phyloP scores from a whole-genome alignment of 2,113 vertebrate genomes.

The Nanorana parkeri region DNA sequence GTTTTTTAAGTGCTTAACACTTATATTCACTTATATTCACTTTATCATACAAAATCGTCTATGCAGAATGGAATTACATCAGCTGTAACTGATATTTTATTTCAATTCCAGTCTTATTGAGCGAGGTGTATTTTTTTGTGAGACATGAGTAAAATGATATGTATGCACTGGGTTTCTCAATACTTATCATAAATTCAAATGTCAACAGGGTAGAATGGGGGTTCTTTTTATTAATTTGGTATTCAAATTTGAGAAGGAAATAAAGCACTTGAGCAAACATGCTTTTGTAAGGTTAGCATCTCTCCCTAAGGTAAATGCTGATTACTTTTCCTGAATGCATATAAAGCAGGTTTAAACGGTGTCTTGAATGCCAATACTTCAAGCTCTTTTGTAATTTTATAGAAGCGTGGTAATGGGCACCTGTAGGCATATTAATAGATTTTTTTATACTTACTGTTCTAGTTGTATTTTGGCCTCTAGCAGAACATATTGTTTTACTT shows the following conservation, averaged over 20 bases:
- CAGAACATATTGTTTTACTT: background rate
- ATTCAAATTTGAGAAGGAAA: constrained; percentile 49
- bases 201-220: constrained; percentile 26
- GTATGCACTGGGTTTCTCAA: constrained; percentile 19
- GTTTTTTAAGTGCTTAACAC: no score
- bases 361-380: constrained; percentile 18
- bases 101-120: constrained; percentile 2
- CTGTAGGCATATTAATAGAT: constrained; percentile 44
- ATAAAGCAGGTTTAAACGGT: constrained; percentile 40
- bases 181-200: constrained; percentile 50
- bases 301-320: constrained; percentile 54
- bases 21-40: background rate
- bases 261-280: constrained; percentile 55
- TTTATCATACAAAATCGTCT: background rate
- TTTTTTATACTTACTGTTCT: constrained; percentile 27
- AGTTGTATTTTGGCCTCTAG: constrained; percentile 3
- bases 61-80: background rate
- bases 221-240: constrained; percentile 43
- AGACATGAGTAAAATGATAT: constrained; percentile 30
- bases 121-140: background rate
- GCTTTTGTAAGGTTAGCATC: constrained; percentile 51
- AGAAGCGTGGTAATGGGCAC: constrained; percentile 18
- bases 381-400: constrained; percentile 22
- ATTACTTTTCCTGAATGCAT: constrained; percentile 53
- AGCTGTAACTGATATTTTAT: constrained; percentile 5